Evolutionary conservation across 2,797 vertebrate genomes (phyloP), one percentile per base, ranked within the genome.

Genomic region (Garrulus glandarius): DNA sequence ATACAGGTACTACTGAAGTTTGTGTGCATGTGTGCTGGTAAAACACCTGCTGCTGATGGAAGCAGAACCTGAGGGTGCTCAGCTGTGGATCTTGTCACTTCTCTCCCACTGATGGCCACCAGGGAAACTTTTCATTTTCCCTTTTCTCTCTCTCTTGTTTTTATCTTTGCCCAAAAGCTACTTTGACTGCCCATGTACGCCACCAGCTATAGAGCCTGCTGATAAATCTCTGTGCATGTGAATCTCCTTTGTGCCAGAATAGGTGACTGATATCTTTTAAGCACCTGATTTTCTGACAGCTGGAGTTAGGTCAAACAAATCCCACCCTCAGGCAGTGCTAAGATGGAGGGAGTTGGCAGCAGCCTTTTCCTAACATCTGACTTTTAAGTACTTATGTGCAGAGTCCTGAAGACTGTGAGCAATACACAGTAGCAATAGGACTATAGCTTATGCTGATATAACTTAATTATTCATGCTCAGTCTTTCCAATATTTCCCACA

Each of bases 251-350:
- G 47, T 91, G 71, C 32, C 29, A 64, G 52, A 87, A 60, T 11
- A 67, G 37, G 56, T 70, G 68, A 91, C 64, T 76, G 63, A 72
- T 69, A 72, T 17, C 41, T 92, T 91, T 91, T 59, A 80, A 71
- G 46, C 37, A 74, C 15, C 75, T 85, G 32, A 70, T 89, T 91
- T 95, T 91, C 71, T 87, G 60, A 82, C 82, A 63, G 78, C 44
- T 92, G 84, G 67, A 93, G 53, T 91, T 74, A 77, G 26, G 68
- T 92, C 41, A 92, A 89, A 77, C 19, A 89, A 91, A 93, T 93
- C 65, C 64, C 46, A 56, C 46, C 75, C 27, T 87, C 57, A 83
- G 87, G 71, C 84, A 68, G 18, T 8, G 50, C 29, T 68, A 67
- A 77, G 41, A 70, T 37, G 20, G 71, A 77, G 24, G 22, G 9